Conservation (phyloP, 2,888 invertebrate species). For the Scotopteryx bipunctaria region DNA sequence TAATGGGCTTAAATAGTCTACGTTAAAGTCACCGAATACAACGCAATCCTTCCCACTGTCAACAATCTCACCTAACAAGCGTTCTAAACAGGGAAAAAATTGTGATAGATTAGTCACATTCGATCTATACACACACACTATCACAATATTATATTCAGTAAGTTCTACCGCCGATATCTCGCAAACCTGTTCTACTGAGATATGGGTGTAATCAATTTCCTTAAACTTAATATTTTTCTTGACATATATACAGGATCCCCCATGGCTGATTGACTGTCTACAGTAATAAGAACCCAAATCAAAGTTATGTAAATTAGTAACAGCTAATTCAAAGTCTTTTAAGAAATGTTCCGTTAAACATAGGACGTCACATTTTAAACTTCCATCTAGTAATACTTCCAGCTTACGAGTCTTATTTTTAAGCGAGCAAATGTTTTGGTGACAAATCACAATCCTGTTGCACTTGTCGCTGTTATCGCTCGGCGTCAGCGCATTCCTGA, state of each 20-base stretch:
- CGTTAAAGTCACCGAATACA: constrained; percentile 5
- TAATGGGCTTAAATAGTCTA: not conserved
- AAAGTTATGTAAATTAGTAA: not conserved
- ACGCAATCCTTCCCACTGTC: constrained; percentile 5
- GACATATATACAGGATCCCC: constrained; percentile 4
- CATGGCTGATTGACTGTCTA: constrained; percentile 19
- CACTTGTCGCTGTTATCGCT: not conserved
- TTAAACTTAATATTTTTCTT: constrained; percentile 21
- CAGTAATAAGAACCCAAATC: constrained; percentile 1
- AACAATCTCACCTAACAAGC: not conserved
- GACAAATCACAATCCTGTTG: not conserved
- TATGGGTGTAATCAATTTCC: not conserved
- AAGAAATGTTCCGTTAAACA: constrained; percentile 2
- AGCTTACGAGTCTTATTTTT: constrained; percentile 1
- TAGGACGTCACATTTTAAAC: not conserved
- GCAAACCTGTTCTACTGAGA: not conserved
- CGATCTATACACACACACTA: constrained; percentile 14
- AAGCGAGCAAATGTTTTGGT: not conserved
- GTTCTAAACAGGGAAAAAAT: constrained; percentile 1
- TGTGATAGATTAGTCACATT: not conserved
- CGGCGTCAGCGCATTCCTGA: not conserved
- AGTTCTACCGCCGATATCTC: constrained; percentile 9
- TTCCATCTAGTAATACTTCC: not conserved
- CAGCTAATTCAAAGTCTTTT: not conserved
- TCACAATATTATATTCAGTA: not conserved